Base-by-base conservation (phyloP, 2,888 invertebrate species). In the Xanthia icteritia region DNA sequence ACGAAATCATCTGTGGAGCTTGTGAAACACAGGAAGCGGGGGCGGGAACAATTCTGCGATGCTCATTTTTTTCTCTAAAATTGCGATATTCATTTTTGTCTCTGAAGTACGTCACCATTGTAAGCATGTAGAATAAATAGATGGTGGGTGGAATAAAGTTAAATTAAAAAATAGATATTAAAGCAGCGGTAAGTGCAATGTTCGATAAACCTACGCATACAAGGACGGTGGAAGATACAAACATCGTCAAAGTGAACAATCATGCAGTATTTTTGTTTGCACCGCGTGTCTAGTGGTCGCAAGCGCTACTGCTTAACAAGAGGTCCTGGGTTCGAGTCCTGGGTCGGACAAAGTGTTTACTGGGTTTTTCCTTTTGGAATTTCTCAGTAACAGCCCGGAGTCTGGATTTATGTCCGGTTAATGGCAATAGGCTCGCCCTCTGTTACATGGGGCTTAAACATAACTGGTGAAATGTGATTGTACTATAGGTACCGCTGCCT, bases 1-100 rank as follows among this genome's bases (percentile, higher is more conserved):
- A 63, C 17, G 67, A 67, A 82, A 70, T 84, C 80, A 79, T 64
- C 58, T 70, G 31, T 64, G 48, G 63, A 74, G 67, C 39, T 79
- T 39, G 58, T 48, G 80, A 70, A 54, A 60, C 39, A 56, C n/a
- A 71, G 2, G 42, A 13, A 60, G 58, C 58, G 69, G 42, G 13
- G 51, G 54, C 27, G 11, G 23, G 15, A 15, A 74, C 0, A 5
- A 17, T 60, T 39, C 63, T 36, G 9, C 17, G 5, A 58, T 42
- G 23, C 3, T 70, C 27, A 15, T 63, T 60, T 61, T 39, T 60
- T 45, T 45, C 8, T 70, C 11, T 54, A 17, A 61, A 77, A 27
- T 39, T 64, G 11, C 17, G 9, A 42, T 51, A 13, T 74, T 31
- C 2, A 23, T 67, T 63, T 60, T 77, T 77, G 31, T 73, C 23